phyloP scores from a whole-genome alignment of 2,113 vertebrate genomes.

The Triplophysa dalaica region DNA sequence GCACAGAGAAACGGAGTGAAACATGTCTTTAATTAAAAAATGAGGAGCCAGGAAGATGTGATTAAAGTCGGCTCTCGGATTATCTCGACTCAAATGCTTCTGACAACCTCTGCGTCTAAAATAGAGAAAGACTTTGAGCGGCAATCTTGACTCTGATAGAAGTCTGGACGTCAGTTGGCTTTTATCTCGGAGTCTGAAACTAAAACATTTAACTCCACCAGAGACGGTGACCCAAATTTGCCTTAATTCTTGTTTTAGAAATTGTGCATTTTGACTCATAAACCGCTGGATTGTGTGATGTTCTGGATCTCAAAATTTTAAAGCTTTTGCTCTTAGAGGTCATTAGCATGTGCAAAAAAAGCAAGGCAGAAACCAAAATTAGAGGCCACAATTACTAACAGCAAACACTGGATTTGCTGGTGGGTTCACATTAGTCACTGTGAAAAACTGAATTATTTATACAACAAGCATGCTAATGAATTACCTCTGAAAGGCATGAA shows the following conservation, averaged over 20 bases:
- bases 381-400: background rate
- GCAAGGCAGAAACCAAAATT: background rate
- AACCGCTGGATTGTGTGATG: background rate
- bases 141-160: too few relatives aligned
- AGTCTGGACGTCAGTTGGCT: background rate
- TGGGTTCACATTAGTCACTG: background rate
- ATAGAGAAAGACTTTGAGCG: slow-evolving; percentile 47
- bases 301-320: background rate
- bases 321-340: slow-evolving; percentile 21
- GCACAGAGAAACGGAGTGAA: slow-evolving; percentile 76
- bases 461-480: slow-evolving; percentile 11
- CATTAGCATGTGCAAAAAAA: slow-evolving; percentile 17
- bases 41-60: slow-evolving; percentile 68
- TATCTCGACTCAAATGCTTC: slow-evolving; percentile 62
- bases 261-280: background rate
- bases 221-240: slow-evolving; percentile 42
- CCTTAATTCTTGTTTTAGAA: slow-evolving; percentile 46
- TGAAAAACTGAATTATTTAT: background rate
- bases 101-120: slow-evolving; percentile 51
- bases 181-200: slow-evolving; percentile 1
- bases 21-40: slow-evolving; percentile 78
- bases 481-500: background rate
- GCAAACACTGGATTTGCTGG: background rate
- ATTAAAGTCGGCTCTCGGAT: slow-evolving; percentile 66
- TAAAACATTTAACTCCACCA: slow-evolving; percentile 5